A percentile compares a stretch with the other conserved stretches of the same genome.
Conservation (phyloP, 2,113 vertebrate species). For the pig (Sus scrofa) region DNA sequence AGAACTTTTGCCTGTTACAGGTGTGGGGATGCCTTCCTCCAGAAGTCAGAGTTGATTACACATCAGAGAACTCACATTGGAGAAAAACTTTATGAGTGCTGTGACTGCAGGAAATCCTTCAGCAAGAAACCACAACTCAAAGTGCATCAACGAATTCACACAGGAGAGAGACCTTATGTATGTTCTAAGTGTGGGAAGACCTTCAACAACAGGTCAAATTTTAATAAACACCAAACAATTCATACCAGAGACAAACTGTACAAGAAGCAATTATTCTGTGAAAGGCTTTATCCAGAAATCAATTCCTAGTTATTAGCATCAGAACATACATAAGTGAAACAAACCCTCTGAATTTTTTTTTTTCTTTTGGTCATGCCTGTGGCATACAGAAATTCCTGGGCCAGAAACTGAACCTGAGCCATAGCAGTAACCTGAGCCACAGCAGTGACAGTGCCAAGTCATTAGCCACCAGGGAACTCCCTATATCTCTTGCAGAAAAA, state of each 20-base stretch:
- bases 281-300: constrained; percentile 5
- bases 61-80: constrained; percentile 61
- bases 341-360: neutral
- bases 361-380: no score
- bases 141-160: constrained; percentile 45
- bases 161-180: neutral
- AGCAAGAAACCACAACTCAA: constrained; percentile 62
- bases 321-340: neutral
- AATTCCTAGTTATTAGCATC: neutral
- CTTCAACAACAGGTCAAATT: constrained; percentile 41
- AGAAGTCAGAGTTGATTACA: constrained; percentile 50
- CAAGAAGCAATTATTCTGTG: neutral
- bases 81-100: constrained; percentile 42
- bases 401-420: no score
- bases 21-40: constrained; percentile 19
- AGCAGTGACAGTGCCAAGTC: no score
- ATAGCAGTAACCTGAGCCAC: no score
- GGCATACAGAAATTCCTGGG: no score
- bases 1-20: constrained; percentile 41
- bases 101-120: constrained; percentile 59
- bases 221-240: constrained; percentile 25
- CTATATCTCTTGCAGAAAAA: neutral
- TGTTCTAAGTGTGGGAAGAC: constrained; percentile 18
- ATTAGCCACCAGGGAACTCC: no score
- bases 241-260: neutral